Evolutionary conservation across 2,113 vertebrate genomes (phyloP).

Genomic region (Lichenostomus cassidix): DNA sequence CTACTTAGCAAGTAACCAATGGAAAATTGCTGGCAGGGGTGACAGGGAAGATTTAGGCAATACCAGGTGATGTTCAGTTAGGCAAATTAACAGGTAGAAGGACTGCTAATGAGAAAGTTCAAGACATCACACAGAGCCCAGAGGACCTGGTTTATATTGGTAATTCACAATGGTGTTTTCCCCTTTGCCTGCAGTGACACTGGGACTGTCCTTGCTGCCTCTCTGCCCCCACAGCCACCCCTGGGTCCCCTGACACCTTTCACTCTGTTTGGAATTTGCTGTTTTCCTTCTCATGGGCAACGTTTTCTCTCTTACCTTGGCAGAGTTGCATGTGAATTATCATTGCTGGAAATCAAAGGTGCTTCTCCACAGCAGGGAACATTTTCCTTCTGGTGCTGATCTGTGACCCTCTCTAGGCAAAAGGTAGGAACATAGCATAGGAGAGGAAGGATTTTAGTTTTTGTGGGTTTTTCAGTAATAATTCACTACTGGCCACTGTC

Average conservation of each 20-base stretch:
- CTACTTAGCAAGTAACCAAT: background rate
- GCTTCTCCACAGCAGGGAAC: background rate
- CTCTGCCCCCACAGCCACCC: background rate
- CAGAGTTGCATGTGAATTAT: background rate
- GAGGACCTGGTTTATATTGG: background rate
- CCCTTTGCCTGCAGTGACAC: background rate
- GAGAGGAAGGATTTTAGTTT: background rate
- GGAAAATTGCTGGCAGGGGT: background rate
- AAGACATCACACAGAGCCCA: background rate
- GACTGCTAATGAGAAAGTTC: background rate
- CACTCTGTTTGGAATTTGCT: background rate
- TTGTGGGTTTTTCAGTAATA: background rate
- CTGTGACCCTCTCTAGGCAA: background rate
- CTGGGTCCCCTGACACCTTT: background rate
- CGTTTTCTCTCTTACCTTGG: background rate
- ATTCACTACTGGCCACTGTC: background rate
- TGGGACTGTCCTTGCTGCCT: background rate
- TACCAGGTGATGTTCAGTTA: background rate
- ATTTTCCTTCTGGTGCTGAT: background rate
- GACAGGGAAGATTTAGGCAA: background rate
- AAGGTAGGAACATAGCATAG: background rate
- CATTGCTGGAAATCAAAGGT: constrained; percentile 9
- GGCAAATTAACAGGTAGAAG: background rate
- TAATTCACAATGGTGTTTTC: background rate
- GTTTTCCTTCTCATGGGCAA: background rate